phyloP scores from a whole-genome alignment of 2,888 invertebrate species.

The Itoplectis maculator region DNA sequence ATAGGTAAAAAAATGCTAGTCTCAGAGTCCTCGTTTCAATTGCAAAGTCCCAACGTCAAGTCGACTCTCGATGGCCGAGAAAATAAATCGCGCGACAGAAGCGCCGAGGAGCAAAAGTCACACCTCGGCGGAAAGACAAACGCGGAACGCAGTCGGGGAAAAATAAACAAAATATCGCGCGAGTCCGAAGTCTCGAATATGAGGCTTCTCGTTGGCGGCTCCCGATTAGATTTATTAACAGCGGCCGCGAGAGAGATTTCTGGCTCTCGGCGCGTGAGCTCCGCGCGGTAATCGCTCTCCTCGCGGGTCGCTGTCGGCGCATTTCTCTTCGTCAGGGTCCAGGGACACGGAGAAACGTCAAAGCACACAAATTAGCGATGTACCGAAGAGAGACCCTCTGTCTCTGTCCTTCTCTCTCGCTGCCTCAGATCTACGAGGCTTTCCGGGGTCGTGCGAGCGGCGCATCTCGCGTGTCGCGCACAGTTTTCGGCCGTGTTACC shows the following conservation, averaged over 20 bases:
- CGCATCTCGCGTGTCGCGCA: not conserved
- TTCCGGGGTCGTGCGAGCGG: conserved; percentile 2
- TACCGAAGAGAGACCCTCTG: conserved; percentile 43
- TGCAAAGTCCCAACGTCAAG: too few relatives aligned
- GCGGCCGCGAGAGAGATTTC: conserved; percentile 8
- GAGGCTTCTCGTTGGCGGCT: not conserved
- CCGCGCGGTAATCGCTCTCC: conserved; percentile 34
- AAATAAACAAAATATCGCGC: not conserved
- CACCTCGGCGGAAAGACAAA: too few relatives aligned
- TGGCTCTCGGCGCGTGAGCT: conserved; percentile 18
- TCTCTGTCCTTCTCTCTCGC: too few relatives aligned
- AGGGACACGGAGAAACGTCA: conserved; percentile 33
- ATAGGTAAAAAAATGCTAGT: too few relatives aligned
- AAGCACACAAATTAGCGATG: conserved; percentile 56
- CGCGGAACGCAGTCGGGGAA: too few relatives aligned
- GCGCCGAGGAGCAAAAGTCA: too few relatives aligned
- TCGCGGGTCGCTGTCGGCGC: conserved; percentile 20
- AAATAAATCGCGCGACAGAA: too few relatives aligned
- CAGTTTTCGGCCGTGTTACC: conserved; percentile 22
- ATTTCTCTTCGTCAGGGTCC: conserved; percentile 49
- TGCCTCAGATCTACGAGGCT: conserved; percentile 38
- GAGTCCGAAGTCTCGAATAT: not conserved
- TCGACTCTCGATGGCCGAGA: too few relatives aligned
- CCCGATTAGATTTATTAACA: conserved; percentile 48
- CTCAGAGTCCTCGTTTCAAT: too few relatives aligned